Evolutionary conservation across 2,888 invertebrate species (phyloP).

Genomic region (Chaetogeoica ovagalla): DNA sequence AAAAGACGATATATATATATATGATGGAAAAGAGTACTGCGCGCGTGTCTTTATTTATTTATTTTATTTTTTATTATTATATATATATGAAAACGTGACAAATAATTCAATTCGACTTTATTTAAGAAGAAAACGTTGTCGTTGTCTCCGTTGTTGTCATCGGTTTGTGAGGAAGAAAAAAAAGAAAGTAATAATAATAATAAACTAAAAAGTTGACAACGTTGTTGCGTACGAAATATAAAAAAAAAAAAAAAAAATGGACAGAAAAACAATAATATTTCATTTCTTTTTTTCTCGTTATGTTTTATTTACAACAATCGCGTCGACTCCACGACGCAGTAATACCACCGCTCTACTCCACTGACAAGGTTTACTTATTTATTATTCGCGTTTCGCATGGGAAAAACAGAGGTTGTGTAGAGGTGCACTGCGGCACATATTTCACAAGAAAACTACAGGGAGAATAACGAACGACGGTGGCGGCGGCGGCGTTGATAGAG

Average conservation of each 20-base stretch:
- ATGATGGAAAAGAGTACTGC: too few relatives aligned
- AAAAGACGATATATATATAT: too few relatives aligned
- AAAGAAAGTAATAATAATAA: background rate
- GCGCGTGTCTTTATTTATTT: too few relatives aligned
- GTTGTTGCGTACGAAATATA: constrained; percentile 10
- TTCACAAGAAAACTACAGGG: constrained; percentile 14
- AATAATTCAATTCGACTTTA: constrained; percentile 27
- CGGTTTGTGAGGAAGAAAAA: background rate
- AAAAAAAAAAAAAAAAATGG: background rate
- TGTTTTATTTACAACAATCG: constrained; percentile 44
- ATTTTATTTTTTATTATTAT: background rate
- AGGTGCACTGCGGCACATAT: background rate
- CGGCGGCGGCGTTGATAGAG: background rate
- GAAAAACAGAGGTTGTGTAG: constrained; percentile 19
- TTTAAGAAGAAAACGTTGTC: background rate
- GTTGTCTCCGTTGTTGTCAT: background rate
- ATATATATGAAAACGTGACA: constrained; percentile 31
- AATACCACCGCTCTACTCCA: too few relatives aligned
- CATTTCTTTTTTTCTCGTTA: constrained; percentile 34
- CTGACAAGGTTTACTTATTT: constrained; percentile 53
- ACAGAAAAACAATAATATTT: constrained; percentile 42
- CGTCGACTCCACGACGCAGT: background rate
- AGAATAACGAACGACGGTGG: constrained; percentile 9
- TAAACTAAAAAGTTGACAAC: constrained; percentile 3
- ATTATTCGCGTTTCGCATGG: constrained; percentile 46